phyloP scores from a whole-genome alignment of 2,113 vertebrate species.

The Polyodon spathula region DNA sequence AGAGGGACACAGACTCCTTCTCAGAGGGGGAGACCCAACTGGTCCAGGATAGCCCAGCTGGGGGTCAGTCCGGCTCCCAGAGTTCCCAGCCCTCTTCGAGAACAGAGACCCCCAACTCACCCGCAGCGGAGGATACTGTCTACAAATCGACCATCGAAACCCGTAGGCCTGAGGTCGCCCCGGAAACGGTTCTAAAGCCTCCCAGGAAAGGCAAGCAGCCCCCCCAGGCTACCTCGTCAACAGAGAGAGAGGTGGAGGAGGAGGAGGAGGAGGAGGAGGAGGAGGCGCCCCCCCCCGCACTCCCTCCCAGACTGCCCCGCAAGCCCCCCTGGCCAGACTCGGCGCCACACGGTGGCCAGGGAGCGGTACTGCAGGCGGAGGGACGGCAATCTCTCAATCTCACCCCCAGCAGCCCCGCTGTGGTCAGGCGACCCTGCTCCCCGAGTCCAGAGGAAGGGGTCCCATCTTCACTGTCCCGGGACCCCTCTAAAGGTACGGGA shows the following conservation, averaged over 20 bases:
- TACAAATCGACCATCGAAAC: too few species aligned
- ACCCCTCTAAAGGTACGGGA: too few species aligned
- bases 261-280: background rate
- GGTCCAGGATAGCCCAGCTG: background rate
- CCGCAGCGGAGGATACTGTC: background rate
- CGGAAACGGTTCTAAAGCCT: slow-evolving; percentile 43
- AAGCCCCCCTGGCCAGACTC: slow-evolving; percentile 13
- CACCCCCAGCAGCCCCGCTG: too few species aligned
- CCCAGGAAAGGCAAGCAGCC: slow-evolving; percentile 31
- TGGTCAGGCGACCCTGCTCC: too few species aligned
- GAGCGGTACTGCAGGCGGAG: too few species aligned
- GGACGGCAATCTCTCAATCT: too few species aligned
- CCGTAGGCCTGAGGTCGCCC: too few species aligned
- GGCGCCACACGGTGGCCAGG: too few species aligned
- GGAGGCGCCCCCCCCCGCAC: slow-evolving; percentile 26
- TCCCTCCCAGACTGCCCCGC: slow-evolving; percentile 40
- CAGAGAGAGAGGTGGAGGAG: too few species aligned
- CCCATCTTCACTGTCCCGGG: too few species aligned
- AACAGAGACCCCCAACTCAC: background rate
- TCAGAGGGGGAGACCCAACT: background rate
- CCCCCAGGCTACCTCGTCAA: slow-evolving; percentile 21
- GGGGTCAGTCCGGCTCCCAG: slow-evolving; percentile 4
- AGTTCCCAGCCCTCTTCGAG: too few species aligned
- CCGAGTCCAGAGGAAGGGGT: too few species aligned
- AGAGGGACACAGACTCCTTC: slow-evolving; percentile 15